phyloP scores from a whole-genome alignment of 2,113 vertebrate species.

The Elephas maximus region DNA sequence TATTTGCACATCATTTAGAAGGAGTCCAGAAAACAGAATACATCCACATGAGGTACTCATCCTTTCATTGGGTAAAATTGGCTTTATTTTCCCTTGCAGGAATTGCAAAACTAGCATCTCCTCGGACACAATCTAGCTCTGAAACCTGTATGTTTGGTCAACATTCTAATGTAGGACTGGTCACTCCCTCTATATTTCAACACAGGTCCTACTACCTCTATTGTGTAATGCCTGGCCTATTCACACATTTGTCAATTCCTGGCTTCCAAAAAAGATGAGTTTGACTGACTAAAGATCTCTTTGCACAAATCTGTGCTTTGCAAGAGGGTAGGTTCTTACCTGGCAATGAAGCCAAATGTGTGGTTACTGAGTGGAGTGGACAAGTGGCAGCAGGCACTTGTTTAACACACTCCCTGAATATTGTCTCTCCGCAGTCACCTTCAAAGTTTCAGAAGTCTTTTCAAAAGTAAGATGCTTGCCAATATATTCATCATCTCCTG shows the following conservation, averaged over 20 bases:
- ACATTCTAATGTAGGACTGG: background rate
- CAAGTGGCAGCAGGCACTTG: background rate
- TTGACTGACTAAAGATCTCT: background rate
- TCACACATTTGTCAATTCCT: background rate
- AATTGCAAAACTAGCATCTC: background rate
- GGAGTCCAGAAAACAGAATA: background rate
- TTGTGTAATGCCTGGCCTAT: background rate
- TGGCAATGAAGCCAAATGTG: background rate
- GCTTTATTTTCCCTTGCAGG: conserved; percentile 10
- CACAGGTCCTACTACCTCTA: background rate
- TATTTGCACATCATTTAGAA: background rate
- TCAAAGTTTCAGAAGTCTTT: background rate
- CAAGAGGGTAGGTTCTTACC: background rate
- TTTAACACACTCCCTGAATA: background rate
- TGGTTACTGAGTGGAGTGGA: background rate
- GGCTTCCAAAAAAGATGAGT: background rate
- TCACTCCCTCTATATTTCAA: background rate
- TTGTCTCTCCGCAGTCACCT: background rate
- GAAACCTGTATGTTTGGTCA: background rate
- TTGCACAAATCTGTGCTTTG: background rate
- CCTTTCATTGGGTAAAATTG: background rate
- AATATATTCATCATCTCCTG: background rate
- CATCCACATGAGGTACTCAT: background rate
- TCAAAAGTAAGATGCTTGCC: background rate
- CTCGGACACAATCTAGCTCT: background rate